Evolutionary conservation across 2,113 vertebrate species (phyloP).

Genomic region (Crotalus tigris): DNA sequence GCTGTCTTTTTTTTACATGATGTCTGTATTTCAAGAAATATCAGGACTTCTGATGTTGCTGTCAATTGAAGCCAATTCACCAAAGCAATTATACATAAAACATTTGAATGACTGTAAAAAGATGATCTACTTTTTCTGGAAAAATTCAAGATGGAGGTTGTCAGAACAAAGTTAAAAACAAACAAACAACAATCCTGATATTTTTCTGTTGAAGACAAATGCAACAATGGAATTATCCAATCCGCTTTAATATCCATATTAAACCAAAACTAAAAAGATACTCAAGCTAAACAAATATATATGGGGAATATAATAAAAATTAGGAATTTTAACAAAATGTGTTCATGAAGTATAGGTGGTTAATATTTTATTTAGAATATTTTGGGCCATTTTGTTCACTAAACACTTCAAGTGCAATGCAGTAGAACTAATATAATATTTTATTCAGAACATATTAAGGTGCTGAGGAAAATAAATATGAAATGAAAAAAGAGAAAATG

Average conservation of each 20-base stretch:
- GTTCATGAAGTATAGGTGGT: background rate
- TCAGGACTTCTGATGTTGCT: background rate
- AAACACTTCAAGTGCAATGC: background rate
- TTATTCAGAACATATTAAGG: background rate
- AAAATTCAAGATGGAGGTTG: background rate
- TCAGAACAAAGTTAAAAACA: background rate
- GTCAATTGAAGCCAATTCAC: constrained; percentile 26
- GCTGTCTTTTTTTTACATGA: constrained; percentile 38
- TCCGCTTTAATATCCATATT: background rate
- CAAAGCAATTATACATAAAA: constrained; percentile 27
- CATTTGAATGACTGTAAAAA: background rate
- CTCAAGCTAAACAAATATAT: background rate
- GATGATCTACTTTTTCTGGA: background rate
- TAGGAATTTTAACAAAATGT: background rate
- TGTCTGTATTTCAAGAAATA: constrained; percentile 17
- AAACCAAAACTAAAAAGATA: background rate
- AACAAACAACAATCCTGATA: background rate
- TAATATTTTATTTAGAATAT: background rate
- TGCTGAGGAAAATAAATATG: background rate
- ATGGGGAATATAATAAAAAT: background rate
- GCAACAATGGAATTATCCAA: constrained; percentile 1
- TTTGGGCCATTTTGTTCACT: background rate
- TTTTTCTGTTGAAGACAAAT: constrained; percentile 4
- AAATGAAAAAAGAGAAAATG: background rate
- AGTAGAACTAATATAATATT: background rate